Evolutionary conservation across 2,888 invertebrate genomes (phyloP).

Genomic region (Cheilosia variabilis): DNA sequence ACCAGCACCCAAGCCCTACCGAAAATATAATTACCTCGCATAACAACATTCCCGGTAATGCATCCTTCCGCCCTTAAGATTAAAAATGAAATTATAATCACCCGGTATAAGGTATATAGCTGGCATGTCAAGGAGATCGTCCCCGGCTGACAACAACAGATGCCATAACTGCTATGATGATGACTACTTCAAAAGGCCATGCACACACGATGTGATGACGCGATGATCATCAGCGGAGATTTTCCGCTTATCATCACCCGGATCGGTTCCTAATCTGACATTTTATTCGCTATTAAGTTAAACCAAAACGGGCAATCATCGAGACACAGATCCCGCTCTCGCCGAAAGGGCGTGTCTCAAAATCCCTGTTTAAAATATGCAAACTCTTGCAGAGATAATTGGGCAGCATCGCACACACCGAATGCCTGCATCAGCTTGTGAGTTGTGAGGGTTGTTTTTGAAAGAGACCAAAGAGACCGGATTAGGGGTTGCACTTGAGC

Average conservation of each 20-base stretch:
- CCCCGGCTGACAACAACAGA: conserved; percentile 69
- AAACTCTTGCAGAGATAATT: conserved; percentile 75
- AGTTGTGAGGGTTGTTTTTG: conserved; percentile 32
- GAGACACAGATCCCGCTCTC: conserved; percentile 31
- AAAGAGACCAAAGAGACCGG: background rate
- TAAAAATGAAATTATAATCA: conserved; percentile 37
- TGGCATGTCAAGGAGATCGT: background rate
- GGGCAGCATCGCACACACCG: conserved; percentile 21
- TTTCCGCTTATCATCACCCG: conserved; percentile 74
- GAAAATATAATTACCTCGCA: conserved; percentile 22
- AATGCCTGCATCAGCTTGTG: conserved; percentile 61
- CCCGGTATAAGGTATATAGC: background rate
- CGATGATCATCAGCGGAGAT: conserved; percentile 63
- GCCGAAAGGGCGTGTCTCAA: conserved; percentile 58
- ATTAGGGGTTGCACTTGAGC: conserved; percentile 53
- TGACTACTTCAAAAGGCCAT: conserved; percentile 37
- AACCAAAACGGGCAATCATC: conserved; percentile 74
- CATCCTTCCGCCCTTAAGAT: conserved; percentile 36
- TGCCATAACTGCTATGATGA: conserved; percentile 53
- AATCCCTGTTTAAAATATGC: conserved; percentile 70
- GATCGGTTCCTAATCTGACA: conserved; percentile 74
- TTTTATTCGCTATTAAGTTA: conserved; percentile 72
- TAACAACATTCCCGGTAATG: conserved; percentile 1
- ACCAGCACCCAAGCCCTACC: background rate
- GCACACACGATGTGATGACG: background rate